Evolutionary conservation across 2,113 vertebrate species (phyloP).

Genomic region (Dicrurus megarhynchus): DNA sequence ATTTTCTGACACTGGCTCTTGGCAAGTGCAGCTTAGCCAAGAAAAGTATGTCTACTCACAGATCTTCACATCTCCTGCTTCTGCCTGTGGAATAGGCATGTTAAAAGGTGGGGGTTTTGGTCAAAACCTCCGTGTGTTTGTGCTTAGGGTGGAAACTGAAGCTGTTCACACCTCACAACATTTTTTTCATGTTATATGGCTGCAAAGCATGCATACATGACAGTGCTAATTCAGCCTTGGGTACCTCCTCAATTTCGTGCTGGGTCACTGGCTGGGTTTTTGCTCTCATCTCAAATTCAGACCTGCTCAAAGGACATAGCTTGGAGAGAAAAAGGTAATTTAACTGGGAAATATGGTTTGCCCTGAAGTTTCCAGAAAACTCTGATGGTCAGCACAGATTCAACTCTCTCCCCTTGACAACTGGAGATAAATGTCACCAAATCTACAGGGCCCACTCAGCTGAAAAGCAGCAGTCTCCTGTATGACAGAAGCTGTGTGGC

Average conservation of each 20-base stretch:
- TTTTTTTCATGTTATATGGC: background rate
- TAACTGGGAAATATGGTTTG: background rate
- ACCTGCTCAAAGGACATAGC: background rate
- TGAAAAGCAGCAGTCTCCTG: background rate
- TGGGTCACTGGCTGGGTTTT: background rate
- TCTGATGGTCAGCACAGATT: background rate
- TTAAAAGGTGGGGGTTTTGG: background rate
- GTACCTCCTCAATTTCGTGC: background rate
- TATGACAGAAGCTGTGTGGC: background rate
- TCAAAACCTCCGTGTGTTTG: background rate
- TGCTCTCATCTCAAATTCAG: background rate
- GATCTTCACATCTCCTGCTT: background rate
- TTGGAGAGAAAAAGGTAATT: background rate
- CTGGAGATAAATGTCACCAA: background rate
- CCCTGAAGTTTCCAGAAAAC: background rate
- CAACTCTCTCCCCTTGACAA: fast-evolving
- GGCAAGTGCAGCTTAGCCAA: background rate
- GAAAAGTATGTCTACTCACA: background rate
- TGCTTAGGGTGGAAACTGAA: background rate
- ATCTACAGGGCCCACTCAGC: background rate
- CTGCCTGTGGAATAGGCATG: background rate
- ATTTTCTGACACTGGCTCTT: background rate
- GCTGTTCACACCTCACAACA: background rate
- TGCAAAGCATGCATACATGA: background rate
- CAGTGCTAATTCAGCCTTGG: background rate